A percentile compares a stretch with the other conserved stretches of the same genome.
These are phyloP conservation scores for Epirrhoe tristata DNA, from an alignment of 2,888 invertebrate species.

Conservation along the genomic window DNA sequence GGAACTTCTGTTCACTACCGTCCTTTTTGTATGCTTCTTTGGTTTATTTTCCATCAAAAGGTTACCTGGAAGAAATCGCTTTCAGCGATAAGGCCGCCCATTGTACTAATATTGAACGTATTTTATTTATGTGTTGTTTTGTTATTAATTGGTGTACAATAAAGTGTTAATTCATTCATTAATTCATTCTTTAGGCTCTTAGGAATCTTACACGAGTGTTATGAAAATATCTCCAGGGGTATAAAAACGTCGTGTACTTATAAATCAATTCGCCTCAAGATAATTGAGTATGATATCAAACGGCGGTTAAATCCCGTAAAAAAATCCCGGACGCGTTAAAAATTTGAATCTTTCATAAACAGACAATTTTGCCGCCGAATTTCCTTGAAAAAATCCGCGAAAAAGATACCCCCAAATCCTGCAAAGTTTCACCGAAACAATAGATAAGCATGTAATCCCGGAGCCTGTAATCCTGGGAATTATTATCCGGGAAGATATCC, in stretches of 20 bases:
- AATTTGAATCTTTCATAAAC: constrained; percentile 20
- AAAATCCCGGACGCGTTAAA: constrained; percentile 13
- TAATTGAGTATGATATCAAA: constrained; percentile 14
- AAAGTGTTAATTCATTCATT: no score
- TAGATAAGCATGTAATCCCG: constrained; percentile 43
- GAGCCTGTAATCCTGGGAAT: constrained; percentile 37
- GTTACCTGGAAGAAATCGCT: no score
- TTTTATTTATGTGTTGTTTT: no score
- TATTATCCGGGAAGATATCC: constrained; percentile 41
- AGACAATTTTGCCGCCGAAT: constrained; percentile 9
- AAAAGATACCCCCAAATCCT: constrained; percentile 29
- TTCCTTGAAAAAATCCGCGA: constrained; percentile 27
- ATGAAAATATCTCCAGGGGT: neutral
- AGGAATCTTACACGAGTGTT: no score
- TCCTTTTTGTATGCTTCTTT: no score
- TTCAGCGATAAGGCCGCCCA: no score
- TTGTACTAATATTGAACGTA: no score
- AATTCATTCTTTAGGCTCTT: no score
- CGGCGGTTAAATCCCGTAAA: constrained; percentile 9
- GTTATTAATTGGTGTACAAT: no score
- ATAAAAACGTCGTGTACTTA: constrained; percentile 9
- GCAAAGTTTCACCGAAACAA: constrained; percentile 40
- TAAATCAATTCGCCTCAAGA: constrained; percentile 16
- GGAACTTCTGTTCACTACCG: no score
- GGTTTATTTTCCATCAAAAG: no score